Base-by-base conservation (phyloP, 23 tunicate genomes). In the Phallusia fumigata region DNA sequence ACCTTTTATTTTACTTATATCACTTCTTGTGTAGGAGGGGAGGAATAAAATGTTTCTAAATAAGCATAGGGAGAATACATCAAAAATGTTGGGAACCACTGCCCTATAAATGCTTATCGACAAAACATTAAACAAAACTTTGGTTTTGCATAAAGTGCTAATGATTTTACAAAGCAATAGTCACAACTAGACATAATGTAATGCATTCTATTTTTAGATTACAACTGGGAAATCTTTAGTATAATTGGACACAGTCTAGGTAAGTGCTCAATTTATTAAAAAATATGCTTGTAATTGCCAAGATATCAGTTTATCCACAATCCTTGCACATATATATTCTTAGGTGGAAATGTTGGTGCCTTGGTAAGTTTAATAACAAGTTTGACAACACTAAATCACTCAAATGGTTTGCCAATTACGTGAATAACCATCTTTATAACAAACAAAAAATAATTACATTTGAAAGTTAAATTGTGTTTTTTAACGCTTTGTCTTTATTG, bases 231-330 rank as follows among this genome's bases (percentile, higher is more conserved):
- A 65, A 33, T 33, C 11, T 35, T 82, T 13, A 65, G 31, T 35
- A 65, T 82, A 24, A 33, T 82, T 8, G 85, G 78, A 65, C 85
- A 82, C 36, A 82, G 85, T 33, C 40, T 82, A 49, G 85, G 85
- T 82, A 65, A 81, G 84, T 30, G 18, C 16, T 33, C 3, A 21
- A 74, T 74, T 32, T 28, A 8, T 74, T 74, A 31, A 24, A 69
- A n/a, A n/a, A 12, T 13, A 15, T 51, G 58, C 58, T 13, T 13
- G 18, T 13, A 51, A 51, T 13, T 51, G 58, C 58, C 58, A 51
- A 51, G 18, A 51, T 13, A 51, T 13, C 18, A 51, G 15, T 13
- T 13, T 51, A 18, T 58, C 8, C 69, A 58, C 5, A 40, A 40
- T 3, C 5, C 47, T 40, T 3, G 47, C 47, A 40, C 47, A 40